Base-by-base conservation (phyloP, 2,888 invertebrate genomes). In the Ophion ventricosus region DNA sequence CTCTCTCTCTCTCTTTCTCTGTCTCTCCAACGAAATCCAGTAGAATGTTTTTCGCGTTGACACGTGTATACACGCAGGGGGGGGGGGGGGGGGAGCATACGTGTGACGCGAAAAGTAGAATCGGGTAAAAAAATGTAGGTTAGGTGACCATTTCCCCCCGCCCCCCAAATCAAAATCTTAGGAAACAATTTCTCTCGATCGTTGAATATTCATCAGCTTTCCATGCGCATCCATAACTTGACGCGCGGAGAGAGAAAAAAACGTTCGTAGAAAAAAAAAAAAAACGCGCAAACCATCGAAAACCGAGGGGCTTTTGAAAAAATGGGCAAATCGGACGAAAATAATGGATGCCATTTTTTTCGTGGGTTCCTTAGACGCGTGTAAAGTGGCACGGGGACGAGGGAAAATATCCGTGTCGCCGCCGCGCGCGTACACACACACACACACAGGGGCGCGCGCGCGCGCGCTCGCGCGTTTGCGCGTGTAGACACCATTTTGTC, bases 401-500 rank as follows among this genome's bases (percentile, higher is more conserved):
- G 43, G 8, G 8, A 23, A 43, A 66, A 49, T 11, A 11, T 49
- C 49, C 49, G 49, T 14, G 49, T 49, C 49, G 49, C 49, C n/a
- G n/a, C n/a, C n/a, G n/a, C n/a, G n/a, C n/a, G n/a, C n/a, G n/a
- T n/a, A 14, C 49, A 0, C 14, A 2, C 14, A 14, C 54, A 54
- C 56, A 40, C 35, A 54, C 26, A 26, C 29, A 40, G 25, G 35
- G 23, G 40, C 69, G 56, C 20, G 40, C 23, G 72, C 56, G 5
- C 40, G 17, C n/a, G 57, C 26, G 61, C 43, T n/a, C 35, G 56
- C 14, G 40, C 20, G 69, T 26, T 20, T 61, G 3, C 63, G n/a
- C 35, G 11, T 26, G 69, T 64, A 63, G 84, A 73, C 84, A 82
- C 84, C 84, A 84, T 84, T 84, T 84, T 84, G 84, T 84, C 26